These are phyloP conservation scores for Adelphocoris suturalis DNA, from an alignment of 2,888 invertebrate species.

Conservation along the genomic window DNA sequence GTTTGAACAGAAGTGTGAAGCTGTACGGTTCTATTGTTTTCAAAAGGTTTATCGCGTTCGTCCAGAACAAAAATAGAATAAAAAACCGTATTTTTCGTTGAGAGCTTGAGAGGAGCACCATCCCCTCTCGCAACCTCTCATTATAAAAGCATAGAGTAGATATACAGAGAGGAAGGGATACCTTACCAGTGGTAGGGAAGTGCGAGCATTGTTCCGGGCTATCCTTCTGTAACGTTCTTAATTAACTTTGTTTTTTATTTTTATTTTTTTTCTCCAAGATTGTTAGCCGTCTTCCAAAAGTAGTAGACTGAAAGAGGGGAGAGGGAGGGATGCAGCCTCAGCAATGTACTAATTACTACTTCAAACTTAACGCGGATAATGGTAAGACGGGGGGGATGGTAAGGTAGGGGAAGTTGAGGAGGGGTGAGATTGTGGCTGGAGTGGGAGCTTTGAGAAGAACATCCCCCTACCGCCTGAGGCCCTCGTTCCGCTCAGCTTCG, in stretches of 20 bases:
- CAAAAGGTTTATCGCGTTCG: constrained; percentile 47
- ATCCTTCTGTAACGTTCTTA: constrained; percentile 65
- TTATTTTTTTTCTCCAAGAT: constrained; percentile 54
- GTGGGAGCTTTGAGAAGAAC: not conserved
- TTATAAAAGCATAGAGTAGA: constrained; percentile 63
- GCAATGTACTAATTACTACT: constrained; percentile 60
- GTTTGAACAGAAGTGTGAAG: constrained; percentile 31
- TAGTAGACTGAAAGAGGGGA: not conserved
- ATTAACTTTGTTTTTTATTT: constrained; percentile 63
- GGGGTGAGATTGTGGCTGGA: too few relatives aligned
- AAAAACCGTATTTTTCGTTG: constrained; percentile 28
- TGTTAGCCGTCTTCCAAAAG: constrained; percentile 20
- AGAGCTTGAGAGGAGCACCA: not conserved
- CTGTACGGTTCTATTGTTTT: constrained; percentile 45
- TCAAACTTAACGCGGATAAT: constrained; percentile 34
- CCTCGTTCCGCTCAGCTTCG: too few relatives aligned
- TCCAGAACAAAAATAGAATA: not conserved
- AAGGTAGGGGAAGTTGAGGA: too few relatives aligned
- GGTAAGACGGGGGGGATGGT: not conserved
- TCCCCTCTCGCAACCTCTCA: constrained; percentile 12
- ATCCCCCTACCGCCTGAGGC: too few relatives aligned
- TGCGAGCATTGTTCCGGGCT: constrained; percentile 60
- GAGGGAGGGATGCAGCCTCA: constrained; percentile 52
- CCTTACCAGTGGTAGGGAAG: constrained; percentile 47
- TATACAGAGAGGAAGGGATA: constrained; percentile 12